Evolutionary conservation across 1,140 invertebrate species (phyloP).

Genomic region (Danaus melanippus): DNA sequence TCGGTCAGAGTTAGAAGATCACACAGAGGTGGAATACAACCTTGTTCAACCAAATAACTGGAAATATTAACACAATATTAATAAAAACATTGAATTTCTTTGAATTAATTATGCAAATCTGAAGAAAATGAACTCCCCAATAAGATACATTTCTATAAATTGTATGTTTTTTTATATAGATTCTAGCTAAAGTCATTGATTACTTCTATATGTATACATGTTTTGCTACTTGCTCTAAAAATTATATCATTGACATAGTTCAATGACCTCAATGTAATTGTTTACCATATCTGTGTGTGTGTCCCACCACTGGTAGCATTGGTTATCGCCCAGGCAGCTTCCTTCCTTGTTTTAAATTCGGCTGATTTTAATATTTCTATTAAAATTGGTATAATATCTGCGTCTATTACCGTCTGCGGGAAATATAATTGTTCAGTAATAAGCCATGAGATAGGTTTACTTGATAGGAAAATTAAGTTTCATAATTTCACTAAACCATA

Average conservation of each 20-base stretch:
- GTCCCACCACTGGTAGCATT: slow-evolving; percentile 97
- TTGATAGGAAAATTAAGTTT: no score
- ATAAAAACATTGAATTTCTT: not conserved
- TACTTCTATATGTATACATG: no score
- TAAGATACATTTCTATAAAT: not conserved
- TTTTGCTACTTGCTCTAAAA: no score
- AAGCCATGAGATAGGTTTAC: no score
- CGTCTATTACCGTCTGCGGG: slow-evolving; percentile 91
- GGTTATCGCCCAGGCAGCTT: slow-evolving; percentile 98
- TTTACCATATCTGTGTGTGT: slow-evolving; percentile 90
- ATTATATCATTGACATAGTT: no score
- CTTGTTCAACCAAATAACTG: slow-evolving; percentile 77
- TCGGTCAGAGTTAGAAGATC: slow-evolving; percentile 95
- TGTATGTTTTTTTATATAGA: not conserved
- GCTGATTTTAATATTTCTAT: slow-evolving; percentile 93
- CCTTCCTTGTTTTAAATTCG: slow-evolving; percentile 97
- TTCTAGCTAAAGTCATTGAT: no score
- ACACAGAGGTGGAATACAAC: slow-evolving; percentile 95
- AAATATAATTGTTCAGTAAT: no score
- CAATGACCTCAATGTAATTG: not conserved
- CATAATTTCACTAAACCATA: no score
- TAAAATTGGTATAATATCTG: slow-evolving; percentile 93
- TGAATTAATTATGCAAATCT: no score
- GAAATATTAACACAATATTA: slow-evolving; percentile 16
- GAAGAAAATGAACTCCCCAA: not conserved